These are phyloP conservation scores for Chlorops oryzae DNA, from an alignment of 1,140 invertebrate genomes.

Conservation along the genomic window DNA sequence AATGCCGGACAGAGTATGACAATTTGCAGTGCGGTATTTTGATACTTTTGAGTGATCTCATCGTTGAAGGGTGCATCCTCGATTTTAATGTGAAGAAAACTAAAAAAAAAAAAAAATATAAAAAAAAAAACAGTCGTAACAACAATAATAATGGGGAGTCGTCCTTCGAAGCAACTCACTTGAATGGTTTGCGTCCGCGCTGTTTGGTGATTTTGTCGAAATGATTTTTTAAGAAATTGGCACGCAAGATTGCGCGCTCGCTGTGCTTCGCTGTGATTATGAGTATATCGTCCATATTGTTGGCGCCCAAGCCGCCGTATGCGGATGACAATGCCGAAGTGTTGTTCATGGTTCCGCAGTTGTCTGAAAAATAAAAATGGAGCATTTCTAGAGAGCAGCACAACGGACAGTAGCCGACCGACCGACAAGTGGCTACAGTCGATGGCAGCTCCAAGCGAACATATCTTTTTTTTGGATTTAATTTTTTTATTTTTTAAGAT, in stretches of 20 bases:
- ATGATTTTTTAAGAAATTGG: constrained; percentile 70
- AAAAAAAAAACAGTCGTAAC: constrained; percentile 1
- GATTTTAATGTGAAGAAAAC: constrained; percentile 64
- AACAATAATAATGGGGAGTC: background rate
- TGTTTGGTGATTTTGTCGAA: constrained; percentile 77
- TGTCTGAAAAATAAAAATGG: constrained; percentile 47
- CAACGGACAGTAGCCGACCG: constrained; percentile 5
- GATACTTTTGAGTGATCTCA: constrained; percentile 53
- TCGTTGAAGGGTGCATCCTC: constrained; percentile 61
- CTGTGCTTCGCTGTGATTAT: constrained; percentile 70
- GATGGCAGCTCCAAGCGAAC: constrained; percentile 27
- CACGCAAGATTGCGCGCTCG: constrained; percentile 67
- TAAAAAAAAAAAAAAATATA: constrained; percentile 43
- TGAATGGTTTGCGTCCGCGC: constrained; percentile 64
- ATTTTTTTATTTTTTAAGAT: background rate
- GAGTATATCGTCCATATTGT: constrained; percentile 71
- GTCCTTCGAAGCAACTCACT: constrained; percentile 49
- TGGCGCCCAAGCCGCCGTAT: constrained; percentile 35
- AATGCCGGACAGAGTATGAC: constrained; percentile 71
- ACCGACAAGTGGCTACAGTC: constrained; percentile 18
- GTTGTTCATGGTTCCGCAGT: constrained; percentile 45
- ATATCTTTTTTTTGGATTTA: background rate
- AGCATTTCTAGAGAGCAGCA: constrained; percentile 9
- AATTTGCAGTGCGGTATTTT: constrained; percentile 64
- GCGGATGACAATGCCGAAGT: constrained; percentile 20